Conservation (phyloP, 2,888 invertebrate species). For the Mythimna pallens region DNA sequence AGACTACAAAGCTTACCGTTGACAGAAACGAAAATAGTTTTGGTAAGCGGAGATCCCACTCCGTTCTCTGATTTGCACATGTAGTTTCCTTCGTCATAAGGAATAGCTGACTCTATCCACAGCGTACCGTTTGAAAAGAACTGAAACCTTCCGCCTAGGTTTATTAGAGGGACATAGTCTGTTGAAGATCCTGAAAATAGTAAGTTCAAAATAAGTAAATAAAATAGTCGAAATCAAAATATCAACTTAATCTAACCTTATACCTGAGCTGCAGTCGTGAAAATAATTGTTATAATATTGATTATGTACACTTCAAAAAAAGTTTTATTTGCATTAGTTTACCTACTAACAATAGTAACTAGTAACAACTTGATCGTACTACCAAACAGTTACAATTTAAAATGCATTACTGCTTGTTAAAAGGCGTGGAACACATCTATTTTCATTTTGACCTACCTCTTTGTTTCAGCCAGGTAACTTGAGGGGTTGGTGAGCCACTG, state of each 20-base stretch:
- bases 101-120: conserved; percentile 93
- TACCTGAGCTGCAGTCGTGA: background rate
- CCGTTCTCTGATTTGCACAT: conserved; percentile 96
- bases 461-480: conserved; percentile 94
- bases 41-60: conserved; percentile 95
- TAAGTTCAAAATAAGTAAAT: background rate
- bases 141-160: conserved; percentile 91
- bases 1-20: conserved; percentile 91
- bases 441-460: conserved; percentile 85
- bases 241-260: background rate
- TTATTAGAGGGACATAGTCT: conserved; percentile 92
- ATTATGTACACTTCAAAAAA: background rate
- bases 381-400: background rate
- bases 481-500: conserved; percentile 94
- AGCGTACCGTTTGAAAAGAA: conserved; percentile 93
- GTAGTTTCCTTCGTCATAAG: conserved; percentile 96
- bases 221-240: background rate
- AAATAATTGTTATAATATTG: background rate
- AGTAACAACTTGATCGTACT: background rate
- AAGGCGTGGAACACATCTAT: background rate
- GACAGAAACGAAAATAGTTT: conserved; percentile 95
- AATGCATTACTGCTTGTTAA: background rate
- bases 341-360: too few relatives aligned
- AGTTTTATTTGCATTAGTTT: background rate
- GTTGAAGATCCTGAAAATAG: conserved; percentile 89